Conservation (phyloP, 2,113 vertebrate genomes). For the Petromus typicus region DNA sequence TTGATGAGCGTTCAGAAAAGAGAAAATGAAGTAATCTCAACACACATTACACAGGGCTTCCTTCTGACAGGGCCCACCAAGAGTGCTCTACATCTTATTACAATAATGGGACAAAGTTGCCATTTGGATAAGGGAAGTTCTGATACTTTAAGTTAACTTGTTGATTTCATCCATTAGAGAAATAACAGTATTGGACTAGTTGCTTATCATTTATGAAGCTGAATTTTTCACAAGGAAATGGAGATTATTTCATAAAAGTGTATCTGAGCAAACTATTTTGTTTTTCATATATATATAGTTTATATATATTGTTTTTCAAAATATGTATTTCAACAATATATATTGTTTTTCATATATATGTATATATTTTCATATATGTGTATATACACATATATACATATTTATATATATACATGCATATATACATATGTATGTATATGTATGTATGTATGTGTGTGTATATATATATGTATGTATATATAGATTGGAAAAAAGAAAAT, state of each 20-base stretch:
- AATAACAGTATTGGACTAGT: not conserved
- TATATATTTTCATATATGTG: too few species aligned
- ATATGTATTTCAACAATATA: not conserved
- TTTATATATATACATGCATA: too few species aligned
- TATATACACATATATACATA: not conserved
- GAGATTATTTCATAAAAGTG: not conserved
- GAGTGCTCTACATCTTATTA: fast-evolving
- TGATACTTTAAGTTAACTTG: not conserved
- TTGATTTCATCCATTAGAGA: not conserved
- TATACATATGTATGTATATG: too few species aligned
- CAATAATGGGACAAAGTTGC: not conserved
- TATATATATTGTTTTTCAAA: too few species aligned
- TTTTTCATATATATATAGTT: not conserved
- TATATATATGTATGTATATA: too few species aligned
- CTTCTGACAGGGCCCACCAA: not conserved
- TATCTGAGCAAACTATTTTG: not conserved
- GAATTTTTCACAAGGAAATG: not conserved
- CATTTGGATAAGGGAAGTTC: not conserved
- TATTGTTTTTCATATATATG: not conserved
- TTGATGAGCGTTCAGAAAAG: not conserved
- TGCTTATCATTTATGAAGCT: not conserved
- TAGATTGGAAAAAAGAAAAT: not conserved
- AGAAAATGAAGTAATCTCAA: not conserved
- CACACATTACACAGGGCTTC: not conserved
- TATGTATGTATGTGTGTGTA: too few species aligned